A percentile compares a stretch with the other conserved stretches of the same genome.
phyloP scores from a whole-genome alignment of 2,797 vertebrate species.

The Gadopsis bispinosus region DNA sequence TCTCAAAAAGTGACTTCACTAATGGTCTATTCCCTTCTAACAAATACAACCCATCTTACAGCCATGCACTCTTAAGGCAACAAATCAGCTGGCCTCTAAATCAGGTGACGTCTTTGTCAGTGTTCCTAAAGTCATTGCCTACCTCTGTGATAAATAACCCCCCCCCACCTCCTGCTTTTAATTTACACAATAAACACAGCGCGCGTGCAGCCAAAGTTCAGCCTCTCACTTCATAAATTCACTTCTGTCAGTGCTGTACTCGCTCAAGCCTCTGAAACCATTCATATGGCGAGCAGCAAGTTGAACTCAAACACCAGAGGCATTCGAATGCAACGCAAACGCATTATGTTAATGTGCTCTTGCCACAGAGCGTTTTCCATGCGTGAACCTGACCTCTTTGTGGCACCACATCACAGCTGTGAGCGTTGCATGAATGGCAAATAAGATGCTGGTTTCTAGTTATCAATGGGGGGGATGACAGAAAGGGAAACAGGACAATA shows the following conservation, averaged over 20 bases:
- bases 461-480: slow-evolving; percentile 22
- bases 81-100: slow-evolving; percentile 46
- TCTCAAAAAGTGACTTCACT: background rate
- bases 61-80: background rate
- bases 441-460: slow-evolving; percentile 18
- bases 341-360: background rate
- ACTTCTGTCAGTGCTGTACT: slow-evolving; percentile 33
- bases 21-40: background rate
- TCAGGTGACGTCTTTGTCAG: slow-evolving; percentile 24
- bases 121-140: slow-evolving; percentile 37
- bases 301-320: slow-evolving; percentile 21
- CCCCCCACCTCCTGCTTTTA: slow-evolving; percentile 42
- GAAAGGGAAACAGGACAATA: slow-evolving; percentile 20
- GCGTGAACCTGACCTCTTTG: slow-evolving; percentile 25
- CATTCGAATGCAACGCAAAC: slow-evolving; percentile 24
- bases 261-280: slow-evolving; percentile 30
- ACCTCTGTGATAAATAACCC: slow-evolving; percentile 50
- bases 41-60: background rate
- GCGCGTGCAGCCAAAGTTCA: slow-evolving; percentile 61
- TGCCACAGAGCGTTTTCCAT: slow-evolving; percentile 10
- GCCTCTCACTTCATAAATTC: slow-evolving; percentile 60
- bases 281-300: slow-evolving; percentile 31
- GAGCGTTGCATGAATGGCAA: slow-evolving; percentile 23
- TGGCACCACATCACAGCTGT: slow-evolving; percentile 27
- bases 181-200: slow-evolving; percentile 57